Conservation (phyloP, 1,140 invertebrate genomes). For the Armadillidium nasatum region DNA sequence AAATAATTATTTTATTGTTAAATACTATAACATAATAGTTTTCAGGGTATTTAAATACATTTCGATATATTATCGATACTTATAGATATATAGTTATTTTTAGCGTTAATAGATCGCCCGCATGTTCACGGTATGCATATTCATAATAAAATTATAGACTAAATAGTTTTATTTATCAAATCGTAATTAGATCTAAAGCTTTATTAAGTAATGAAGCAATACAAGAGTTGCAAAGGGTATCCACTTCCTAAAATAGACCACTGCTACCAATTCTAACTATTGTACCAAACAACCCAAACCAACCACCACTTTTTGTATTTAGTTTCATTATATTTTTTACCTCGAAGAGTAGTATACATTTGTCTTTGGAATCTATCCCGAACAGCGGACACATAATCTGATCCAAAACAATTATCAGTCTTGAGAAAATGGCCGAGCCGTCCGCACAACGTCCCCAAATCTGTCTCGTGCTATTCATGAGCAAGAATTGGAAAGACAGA, state of each 20-base stretch:
- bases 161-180: too few species aligned
- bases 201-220: neutral
- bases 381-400: neutral
- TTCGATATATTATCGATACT: too few species aligned
- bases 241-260: neutral
- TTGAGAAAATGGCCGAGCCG: conserved; percentile 2
- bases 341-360: neutral
- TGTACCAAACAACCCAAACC: neutral
- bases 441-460: neutral
- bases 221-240: neutral
- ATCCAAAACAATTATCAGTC: neutral
- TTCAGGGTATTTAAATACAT: too few species aligned
- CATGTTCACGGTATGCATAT: too few species aligned
- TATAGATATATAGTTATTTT: too few species aligned
- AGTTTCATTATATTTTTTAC: neutral
- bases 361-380: neutral
- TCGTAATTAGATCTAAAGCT: neutral
- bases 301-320: neutral
- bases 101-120: too few species aligned
- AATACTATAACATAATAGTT: too few species aligned
- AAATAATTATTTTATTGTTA: too few species aligned
- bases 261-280: neutral
- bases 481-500: neutral
- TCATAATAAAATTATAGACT: too few species aligned
- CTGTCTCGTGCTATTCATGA: neutral